Conservation (phyloP, 1,140 invertebrate genomes). For the Drosophila willistoni region DNA sequence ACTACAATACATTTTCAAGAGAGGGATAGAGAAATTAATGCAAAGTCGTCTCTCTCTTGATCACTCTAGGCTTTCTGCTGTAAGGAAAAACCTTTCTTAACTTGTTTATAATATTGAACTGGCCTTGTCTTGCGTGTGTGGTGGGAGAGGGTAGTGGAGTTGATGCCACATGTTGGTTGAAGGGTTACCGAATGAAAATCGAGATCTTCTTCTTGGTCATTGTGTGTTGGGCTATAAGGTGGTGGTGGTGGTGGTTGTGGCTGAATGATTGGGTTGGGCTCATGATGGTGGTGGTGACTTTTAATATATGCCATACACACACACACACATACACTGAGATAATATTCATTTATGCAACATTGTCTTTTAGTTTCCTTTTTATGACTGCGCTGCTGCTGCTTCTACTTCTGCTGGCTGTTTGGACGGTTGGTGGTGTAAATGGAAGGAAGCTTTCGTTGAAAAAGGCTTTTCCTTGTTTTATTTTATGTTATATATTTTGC, state of each 20-base stretch:
- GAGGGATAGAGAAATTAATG: neutral
- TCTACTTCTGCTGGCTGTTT: neutral
- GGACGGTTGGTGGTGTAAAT: constrained; percentile 14
- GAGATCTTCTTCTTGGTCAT: constrained; percentile 7
- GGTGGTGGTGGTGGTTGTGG: constrained; percentile 13
- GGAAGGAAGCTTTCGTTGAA: constrained; percentile 13
- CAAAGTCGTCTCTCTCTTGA: neutral
- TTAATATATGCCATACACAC: constrained; percentile 12
- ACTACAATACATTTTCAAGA: too few relatives aligned
- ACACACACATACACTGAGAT: neutral
- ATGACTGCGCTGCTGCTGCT: neutral
- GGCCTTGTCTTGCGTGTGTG: neutral
- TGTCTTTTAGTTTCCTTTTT: constrained; percentile 25
- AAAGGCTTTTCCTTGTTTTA: constrained; percentile 15
- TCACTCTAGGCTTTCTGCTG: too few relatives aligned
- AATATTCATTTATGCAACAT: constrained; percentile 24
- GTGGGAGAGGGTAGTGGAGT: neutral
- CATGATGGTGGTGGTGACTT: constrained; percentile 18
- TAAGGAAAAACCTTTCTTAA: too few relatives aligned
- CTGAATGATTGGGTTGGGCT: constrained; percentile 1
- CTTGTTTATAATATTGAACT: neutral
- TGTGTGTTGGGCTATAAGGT: neutral
- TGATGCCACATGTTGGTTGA: neutral
- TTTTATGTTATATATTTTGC: constrained; percentile 3
- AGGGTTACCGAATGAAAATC: neutral